Base-by-base conservation (phyloP, 2,888 invertebrate species). In the Autographa gamma region DNA sequence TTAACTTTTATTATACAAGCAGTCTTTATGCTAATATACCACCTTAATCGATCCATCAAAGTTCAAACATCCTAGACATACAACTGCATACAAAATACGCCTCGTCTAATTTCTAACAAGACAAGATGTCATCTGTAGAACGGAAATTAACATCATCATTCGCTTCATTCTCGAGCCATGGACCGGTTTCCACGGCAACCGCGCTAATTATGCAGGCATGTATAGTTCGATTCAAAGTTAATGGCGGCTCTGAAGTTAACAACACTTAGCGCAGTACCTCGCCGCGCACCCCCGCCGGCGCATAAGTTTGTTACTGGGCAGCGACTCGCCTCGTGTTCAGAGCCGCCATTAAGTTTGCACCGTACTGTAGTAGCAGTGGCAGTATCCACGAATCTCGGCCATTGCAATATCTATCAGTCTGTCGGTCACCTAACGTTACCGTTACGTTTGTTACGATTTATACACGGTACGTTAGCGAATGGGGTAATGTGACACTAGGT, bases 181-280 rank as follows among this genome's bases (percentile, higher is more conserved):
- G 72, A 81, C 83, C 78, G 83, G 83, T 83, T 80, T 70, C 41
- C 60, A 8, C 59, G 38, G 25, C 64, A 52, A 52, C 41, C 54
- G 2, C 38, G 65, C 65, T 79, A 77, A 82, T 81, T 82, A 84
- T 81, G 74, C 77, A 77, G 77, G 77, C 61, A 81, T 79, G 71
- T 79, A n/a, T n/a, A n/a, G n/a, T n/a, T n/a, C n/a, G n/a, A n/a
- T n/a, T n/a, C n/a, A n/a, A n/a, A n/a, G n/a, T n/a, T n/a, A n/a
- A n/a, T n/a, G n/a, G n/a, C n/a, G n/a, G n/a, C n/a, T n/a, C n/a
- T n/a, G n/a, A n/a, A n/a, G n/a, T n/a, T n/a, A n/a, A n/a, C n/a
- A n/a, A n/a, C n/a, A n/a, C n/a, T n/a, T n/a, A n/a, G n/a, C n/a
- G n/a, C n/a, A n/a, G n/a, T n/a, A n/a, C n/a, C n/a, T n/a, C n/a